These are phyloP conservation scores for Falco rusticolus DNA, from an alignment of 2,797 vertebrate species.

Conservation along the genomic window DNA sequence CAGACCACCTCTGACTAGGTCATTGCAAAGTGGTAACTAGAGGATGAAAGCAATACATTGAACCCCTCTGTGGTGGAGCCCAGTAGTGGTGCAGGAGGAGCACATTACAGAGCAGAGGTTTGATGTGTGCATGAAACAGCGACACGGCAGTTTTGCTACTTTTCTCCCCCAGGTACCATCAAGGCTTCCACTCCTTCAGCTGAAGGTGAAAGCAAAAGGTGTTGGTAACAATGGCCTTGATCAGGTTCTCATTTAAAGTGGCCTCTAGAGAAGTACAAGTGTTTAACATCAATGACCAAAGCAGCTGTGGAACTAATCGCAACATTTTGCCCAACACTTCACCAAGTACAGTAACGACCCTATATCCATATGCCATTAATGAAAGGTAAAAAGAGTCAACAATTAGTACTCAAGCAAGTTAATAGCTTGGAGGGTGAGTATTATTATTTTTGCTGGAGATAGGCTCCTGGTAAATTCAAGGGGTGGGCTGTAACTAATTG, in stretches of 20 bases:
- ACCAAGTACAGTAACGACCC: neutral
- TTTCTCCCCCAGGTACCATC: neutral
- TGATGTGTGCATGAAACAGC: neutral
- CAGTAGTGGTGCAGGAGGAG: neutral
- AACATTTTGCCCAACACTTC: conserved; percentile 5
- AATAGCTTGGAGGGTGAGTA: rapidly evolving
- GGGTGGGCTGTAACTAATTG: neutral
- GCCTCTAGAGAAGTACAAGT: neutral
- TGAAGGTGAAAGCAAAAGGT: neutral
- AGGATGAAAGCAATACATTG: neutral
- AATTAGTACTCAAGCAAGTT: neutral
- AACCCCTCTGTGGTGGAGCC: neutral
- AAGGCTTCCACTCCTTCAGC: neutral
- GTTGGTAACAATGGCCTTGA: neutral
- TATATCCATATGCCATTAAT: neutral
- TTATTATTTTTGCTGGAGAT: neutral
- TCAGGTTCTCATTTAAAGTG: conserved; percentile 18
- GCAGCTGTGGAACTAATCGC: conserved; percentile 43
- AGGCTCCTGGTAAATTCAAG: neutral
- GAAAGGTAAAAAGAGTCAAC: neutral
- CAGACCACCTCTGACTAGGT: neutral
- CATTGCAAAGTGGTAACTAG: neutral
- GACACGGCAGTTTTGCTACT: neutral
- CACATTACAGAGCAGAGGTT: neutral
- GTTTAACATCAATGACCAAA: conserved; percentile 25